These are phyloP conservation scores for Drosophila nebulosa DNA, from an alignment of 1,140 invertebrate species.

Conservation along the genomic window DNA sequence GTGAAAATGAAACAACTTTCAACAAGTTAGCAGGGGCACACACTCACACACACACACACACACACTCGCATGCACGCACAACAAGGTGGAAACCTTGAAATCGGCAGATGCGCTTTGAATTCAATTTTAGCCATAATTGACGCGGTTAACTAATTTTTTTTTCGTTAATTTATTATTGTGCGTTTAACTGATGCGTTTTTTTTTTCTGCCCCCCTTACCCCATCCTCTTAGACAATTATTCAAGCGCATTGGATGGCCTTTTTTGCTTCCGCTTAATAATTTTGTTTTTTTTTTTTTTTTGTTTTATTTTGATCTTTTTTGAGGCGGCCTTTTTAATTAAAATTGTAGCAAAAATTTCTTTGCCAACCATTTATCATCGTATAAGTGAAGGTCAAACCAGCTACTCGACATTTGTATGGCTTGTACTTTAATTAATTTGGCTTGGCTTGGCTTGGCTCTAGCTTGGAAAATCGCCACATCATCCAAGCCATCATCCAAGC, in stretches of 20 bases:
- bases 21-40: conserved; percentile 11
- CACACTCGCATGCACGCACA: conserved; percentile 1
- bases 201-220: no score
- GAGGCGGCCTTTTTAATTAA: conserved; percentile 46
- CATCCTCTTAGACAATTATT: conserved; percentile 51
- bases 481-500: conserved; percentile 16
- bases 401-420: conserved; percentile 39
- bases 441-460: conserved; percentile 28
- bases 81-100: conserved; percentile 44
- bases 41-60: conserved; percentile 4
- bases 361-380: conserved; percentile 52
- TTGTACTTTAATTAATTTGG: conserved; percentile 65
- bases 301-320: conserved; percentile 27
- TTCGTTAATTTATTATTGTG: conserved; percentile 43
- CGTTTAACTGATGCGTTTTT: conserved; percentile 47
- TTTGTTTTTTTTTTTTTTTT: conserved; percentile 26
- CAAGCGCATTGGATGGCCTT: conserved; percentile 55
- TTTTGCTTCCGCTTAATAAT: conserved; percentile 47
- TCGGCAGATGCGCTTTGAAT: conserved; percentile 54
- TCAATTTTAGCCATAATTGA: conserved; percentile 57
- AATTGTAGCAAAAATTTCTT: conserved; percentile 70
- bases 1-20: conserved; percentile 44
- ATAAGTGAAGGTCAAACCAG: conserved; percentile 42
- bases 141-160: conserved; percentile 41
- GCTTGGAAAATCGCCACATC: conserved; percentile 55